Evolutionary conservation across 2,797 vertebrate genomes (phyloP).

Genomic region (Alosa sapidissima): DNA sequence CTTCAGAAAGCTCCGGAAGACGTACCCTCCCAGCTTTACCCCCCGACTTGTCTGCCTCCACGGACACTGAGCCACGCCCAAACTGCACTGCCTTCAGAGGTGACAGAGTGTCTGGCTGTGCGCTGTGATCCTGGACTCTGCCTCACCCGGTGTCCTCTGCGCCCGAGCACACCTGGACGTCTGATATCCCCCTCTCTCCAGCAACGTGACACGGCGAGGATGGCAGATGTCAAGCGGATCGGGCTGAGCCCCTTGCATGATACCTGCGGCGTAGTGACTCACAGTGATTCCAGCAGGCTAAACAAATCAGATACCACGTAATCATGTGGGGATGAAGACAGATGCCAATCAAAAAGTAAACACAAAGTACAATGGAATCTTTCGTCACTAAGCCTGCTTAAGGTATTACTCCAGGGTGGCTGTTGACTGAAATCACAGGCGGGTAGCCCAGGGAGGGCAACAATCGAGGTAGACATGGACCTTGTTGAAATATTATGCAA

Average conservation of each 20-base stretch:
- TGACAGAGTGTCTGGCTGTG: neutral
- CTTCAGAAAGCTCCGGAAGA: neutral
- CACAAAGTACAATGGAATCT: conserved; percentile 10
- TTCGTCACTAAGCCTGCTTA: conserved; percentile 30
- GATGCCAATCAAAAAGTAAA: conserved; percentile 20
- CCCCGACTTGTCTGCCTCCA: neutral
- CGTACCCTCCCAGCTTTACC: neutral
- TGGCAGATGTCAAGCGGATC: conserved; percentile 4
- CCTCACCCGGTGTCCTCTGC: neutral
- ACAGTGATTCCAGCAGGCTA: neutral
- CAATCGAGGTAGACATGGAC: conserved; percentile 12
- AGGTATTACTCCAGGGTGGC: conserved; percentile 4
- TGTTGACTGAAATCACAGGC: conserved; percentile 8
- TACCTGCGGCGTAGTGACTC: neutral
- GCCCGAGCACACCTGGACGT: neutral
- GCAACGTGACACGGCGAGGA: neutral
- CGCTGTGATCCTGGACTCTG: neutral
- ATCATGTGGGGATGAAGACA: neutral
- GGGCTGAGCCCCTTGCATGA: conserved; percentile 6
- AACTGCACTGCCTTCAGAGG: neutral
- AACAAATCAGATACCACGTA: neutral
- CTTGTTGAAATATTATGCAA: conserved; percentile 43
- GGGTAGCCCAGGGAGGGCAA: neutral
- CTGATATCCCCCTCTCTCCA: neutral
- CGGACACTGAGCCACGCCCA: neutral